phyloP scores from a whole-genome alignment of 2,113 vertebrate genomes.

The Elaphurus davidianus region DNA sequence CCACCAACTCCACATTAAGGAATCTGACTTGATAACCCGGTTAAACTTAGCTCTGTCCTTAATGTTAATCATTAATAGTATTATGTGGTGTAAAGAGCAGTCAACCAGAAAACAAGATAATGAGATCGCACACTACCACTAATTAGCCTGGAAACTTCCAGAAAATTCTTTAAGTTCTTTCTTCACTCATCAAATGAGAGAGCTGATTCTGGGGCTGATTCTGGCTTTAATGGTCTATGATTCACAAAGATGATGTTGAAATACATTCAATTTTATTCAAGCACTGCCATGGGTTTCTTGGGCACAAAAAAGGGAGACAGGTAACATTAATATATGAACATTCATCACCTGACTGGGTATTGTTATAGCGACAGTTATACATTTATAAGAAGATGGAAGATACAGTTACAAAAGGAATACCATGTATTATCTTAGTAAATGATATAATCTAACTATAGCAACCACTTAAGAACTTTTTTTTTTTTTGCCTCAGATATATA shows the following conservation, averaged over 20 bases:
- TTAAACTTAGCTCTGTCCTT: not conserved
- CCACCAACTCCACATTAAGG: not conserved
- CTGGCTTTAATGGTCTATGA: not conserved
- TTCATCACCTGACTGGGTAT: not conserved
- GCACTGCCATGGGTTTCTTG: not conserved
- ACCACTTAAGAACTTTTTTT: not conserved
- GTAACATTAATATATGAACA: not conserved
- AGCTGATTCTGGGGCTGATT: not conserved
- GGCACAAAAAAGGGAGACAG: not conserved
- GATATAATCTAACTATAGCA: slow-evolving; percentile 1
- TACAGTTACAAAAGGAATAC: slow-evolving; percentile 34
- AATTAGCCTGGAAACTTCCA: not conserved
- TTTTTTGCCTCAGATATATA: not conserved
- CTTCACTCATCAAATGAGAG: not conserved
- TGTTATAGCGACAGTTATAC: not conserved
- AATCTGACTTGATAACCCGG: not conserved
- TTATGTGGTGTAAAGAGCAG: not conserved
- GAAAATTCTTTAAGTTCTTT: slow-evolving; percentile 42
- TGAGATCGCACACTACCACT: not conserved
- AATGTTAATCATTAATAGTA: not conserved
- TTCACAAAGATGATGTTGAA: not conserved
- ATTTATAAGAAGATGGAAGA: slow-evolving; percentile 40
- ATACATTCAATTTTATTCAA: not conserved
- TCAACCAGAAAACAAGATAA: slow-evolving; percentile 18
- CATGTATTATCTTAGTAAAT: slow-evolving; percentile 24